Conservation (phyloP, 2,888 invertebrate genomes). For the Kryphioiulus occultus region DNA sequence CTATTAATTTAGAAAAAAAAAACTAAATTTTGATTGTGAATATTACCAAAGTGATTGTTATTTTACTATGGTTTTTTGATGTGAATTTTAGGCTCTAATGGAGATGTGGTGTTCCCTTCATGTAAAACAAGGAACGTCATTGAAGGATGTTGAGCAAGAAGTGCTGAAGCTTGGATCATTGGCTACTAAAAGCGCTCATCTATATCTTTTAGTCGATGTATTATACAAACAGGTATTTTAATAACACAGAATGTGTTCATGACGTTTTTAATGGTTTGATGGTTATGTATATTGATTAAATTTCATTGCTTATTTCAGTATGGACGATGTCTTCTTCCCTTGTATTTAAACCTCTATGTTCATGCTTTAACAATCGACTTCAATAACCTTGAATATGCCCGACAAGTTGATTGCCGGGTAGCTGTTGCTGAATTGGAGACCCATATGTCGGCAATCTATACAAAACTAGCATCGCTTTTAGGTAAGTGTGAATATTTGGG, state of each 20-base stretch:
- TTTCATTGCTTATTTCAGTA: conserved; percentile 55
- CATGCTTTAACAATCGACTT: conserved; percentile 78
- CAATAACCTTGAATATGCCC: conserved; percentile 73
- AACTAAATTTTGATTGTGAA: too few relatives aligned
- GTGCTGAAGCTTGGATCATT: conserved; percentile 38
- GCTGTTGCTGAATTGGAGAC: conserved; percentile 50
- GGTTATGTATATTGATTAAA: background rate
- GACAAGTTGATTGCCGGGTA: conserved; percentile 42
- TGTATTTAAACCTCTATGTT: conserved; percentile 76
- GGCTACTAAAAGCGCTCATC: conserved; percentile 44
- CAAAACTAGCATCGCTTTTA: conserved; percentile 89
- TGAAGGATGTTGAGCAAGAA: background rate
- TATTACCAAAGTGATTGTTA: too few relatives aligned
- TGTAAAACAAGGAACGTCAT: background rate
- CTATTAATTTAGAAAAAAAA: too few relatives aligned
- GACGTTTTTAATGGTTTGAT: background rate
- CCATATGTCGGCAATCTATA: conserved; percentile 85
- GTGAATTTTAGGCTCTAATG: conserved; percentile 43
- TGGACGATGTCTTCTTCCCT: conserved; percentile 66
- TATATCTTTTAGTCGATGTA: conserved; percentile 49
- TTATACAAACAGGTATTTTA: conserved; percentile 48
- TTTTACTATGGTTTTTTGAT: background rate
- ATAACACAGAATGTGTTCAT: background rate
- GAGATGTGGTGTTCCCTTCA: conserved; percentile 47
- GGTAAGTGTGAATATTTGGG: conserved; percentile 72